Conservation (phyloP, 2,888 invertebrate genomes). For the Drosophila setosimentum region DNA sequence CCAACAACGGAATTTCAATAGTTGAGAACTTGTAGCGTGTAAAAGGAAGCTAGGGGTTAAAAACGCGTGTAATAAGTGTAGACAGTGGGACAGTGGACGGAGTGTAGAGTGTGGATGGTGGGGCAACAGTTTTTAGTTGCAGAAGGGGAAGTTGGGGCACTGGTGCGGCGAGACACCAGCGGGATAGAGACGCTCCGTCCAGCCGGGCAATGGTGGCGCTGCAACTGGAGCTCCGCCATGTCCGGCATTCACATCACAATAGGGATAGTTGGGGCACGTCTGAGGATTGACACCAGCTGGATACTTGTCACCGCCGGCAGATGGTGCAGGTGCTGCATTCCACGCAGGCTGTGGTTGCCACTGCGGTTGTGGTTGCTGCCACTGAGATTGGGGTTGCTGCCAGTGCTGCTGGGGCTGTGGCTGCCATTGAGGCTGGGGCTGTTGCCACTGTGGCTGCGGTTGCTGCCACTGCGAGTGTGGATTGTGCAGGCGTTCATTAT, state of each 20-base stretch:
- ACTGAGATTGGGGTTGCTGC: slow-evolving; percentile 73
- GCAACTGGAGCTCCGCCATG: slow-evolving; percentile 80
- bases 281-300: slow-evolving; percentile 86
- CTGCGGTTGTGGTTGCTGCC: slow-evolving; percentile 60
- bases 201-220: slow-evolving; percentile 85
- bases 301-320: slow-evolving; percentile 84
- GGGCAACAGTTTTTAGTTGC: slow-evolving; percentile 74
- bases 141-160: slow-evolving; percentile 86
- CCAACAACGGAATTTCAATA: slow-evolving; percentile 76
- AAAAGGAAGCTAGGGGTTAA: slow-evolving; percentile 44
- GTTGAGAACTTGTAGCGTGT: slow-evolving; percentile 68
- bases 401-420: slow-evolving; percentile 82
- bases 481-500: slow-evolving; percentile 85
- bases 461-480: slow-evolving; percentile 82
- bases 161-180: slow-evolving; percentile 85
- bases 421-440: slow-evolving; percentile 68
- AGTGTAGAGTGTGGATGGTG: slow-evolving; percentile 9
- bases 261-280: slow-evolving; percentile 86
- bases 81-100: slow-evolving; percentile 17
- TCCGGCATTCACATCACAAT: slow-evolving; percentile 85
- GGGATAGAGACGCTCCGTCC: slow-evolving; percentile 85
- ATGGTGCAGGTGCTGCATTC: slow-evolving; percentile 79
- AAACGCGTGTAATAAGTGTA: slow-evolving; percentile 38
- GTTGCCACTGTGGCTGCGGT: slow-evolving; percentile 78
- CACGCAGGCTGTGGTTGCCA: slow-evolving; percentile 75